Evolutionary conservation across 2,888 invertebrate species (phyloP), one percentile per base, ranked within the genome.

Genomic region (Eueremaeus valkanovi): DNA sequence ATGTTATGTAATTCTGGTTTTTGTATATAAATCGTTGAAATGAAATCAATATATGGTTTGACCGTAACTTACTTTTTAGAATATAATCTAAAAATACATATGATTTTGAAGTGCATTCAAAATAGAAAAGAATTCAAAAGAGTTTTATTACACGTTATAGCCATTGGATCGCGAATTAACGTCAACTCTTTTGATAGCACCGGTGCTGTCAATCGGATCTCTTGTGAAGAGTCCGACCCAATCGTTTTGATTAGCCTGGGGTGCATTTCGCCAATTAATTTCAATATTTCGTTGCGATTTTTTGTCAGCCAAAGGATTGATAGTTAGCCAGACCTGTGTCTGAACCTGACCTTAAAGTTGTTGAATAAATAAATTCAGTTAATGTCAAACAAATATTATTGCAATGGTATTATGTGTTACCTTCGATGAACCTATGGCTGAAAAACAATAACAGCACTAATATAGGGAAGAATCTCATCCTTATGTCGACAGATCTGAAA

Each of bases 161-260:
- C 82, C 81, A 21, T 73, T 77, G 0, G 75, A 72, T n/a, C 75
- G 24, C 3, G 75, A 75, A 13, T 74, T 68, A 1, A 78, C 78
- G 3, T 77, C 68, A 5, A 77, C 77, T 8, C 74, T 75, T 29
- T 79, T 76, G 29, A 80, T 42, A 0, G 78, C 75, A 61, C 76
- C 73, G n/a, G 73, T 77, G 63, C 78, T 79, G 13, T 78, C 78
- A n/a, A n/a, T 21, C 0, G 83, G 82, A 42, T 81, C 81, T 68
- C 80, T 80, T 70, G 81, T 80, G 78, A 80, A 83, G 8, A 83
- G 78, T 1, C 81, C 82, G 31, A 83, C 80, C 81, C 81, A 82
- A 9, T 78, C 82, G 80, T 45, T 81, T 80, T 70, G 74, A 63
- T 68, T 79, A 42, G 21, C 74, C 21, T 77, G 42, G 1, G 75